These are phyloP conservation scores for Hemicordylus capensis DNA, from an alignment of 2,113 vertebrate genomes.

Conservation along the genomic window DNA sequence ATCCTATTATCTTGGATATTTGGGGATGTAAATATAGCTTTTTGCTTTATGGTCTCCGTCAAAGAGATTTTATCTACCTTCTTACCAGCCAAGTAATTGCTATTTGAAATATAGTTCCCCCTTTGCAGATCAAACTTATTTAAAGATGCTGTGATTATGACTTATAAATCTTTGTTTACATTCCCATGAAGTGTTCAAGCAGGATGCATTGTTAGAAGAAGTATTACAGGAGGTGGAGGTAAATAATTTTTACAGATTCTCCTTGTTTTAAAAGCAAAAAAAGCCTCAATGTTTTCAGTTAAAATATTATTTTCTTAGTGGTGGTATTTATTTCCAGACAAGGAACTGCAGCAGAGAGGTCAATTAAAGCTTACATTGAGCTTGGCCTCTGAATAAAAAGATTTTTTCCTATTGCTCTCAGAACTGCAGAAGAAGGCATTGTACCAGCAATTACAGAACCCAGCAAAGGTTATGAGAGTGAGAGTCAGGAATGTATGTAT, in stretches of 20 bases:
- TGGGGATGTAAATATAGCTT: conserved; percentile 59
- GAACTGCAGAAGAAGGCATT: neutral
- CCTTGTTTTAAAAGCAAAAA: conserved; percentile 64
- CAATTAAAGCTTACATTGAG: conserved; percentile 31
- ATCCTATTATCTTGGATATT: conserved; percentile 62
- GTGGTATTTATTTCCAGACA: conserved; percentile 60
- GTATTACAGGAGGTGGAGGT: conserved; percentile 63
- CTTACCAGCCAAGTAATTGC: conserved; percentile 61
- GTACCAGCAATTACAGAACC: neutral
- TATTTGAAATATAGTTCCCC: conserved; percentile 63
- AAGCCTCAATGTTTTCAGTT: conserved; percentile 34
- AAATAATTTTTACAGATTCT: conserved; percentile 67
- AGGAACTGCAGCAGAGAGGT: conserved; percentile 40
- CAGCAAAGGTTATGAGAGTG: neutral
- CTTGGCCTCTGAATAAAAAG: neutral
- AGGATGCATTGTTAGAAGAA: conserved; percentile 68
- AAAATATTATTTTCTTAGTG: conserved; percentile 39
- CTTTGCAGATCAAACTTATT: conserved; percentile 68
- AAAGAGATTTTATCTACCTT: conserved; percentile 61
- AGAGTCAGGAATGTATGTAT: neutral
- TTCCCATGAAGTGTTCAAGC: conserved; percentile 71
- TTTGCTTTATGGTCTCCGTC: conserved; percentile 61
- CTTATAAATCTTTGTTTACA: conserved; percentile 75
- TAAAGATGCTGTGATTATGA: conserved; percentile 67
- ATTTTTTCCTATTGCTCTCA: neutral